phyloP scores from a whole-genome alignment of 2,797 vertebrate genomes.

The Argya squamiceps region DNA sequence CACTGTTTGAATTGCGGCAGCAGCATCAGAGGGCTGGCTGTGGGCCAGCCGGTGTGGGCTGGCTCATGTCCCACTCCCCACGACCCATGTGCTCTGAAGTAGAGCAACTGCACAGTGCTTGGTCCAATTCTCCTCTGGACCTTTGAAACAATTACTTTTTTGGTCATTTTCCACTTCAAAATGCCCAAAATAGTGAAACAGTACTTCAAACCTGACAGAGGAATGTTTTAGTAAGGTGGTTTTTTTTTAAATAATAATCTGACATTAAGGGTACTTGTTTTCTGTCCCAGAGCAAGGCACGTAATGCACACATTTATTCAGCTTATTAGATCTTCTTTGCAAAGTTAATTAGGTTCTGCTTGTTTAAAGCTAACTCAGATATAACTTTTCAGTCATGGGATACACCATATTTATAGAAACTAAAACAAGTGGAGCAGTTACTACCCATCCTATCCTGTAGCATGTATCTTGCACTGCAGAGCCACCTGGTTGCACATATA shows the following conservation, averaged over 20 bases:
- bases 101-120: background rate
- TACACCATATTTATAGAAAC: background rate
- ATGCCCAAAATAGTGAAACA: background rate
- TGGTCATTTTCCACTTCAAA: background rate
- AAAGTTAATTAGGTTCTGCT: background rate
- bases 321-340: background rate
- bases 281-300: background rate
- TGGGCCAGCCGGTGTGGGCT: background rate
- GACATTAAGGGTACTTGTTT: background rate
- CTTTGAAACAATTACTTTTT: background rate
- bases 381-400: background rate
- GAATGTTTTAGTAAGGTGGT: background rate
- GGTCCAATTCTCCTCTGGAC: background rate
- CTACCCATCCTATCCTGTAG: background rate
- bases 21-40: background rate
- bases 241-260: background rate
- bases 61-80: background rate
- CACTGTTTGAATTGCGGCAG: background rate
- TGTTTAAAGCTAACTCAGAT: background rate
- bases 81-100: background rate
- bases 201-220: background rate
- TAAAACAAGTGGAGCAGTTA: background rate
- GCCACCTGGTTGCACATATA: rapidly evolving
- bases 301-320: background rate
- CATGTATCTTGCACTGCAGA: background rate